phyloP scores from a whole-genome alignment of 2,888 invertebrate genomes.

The Heliconius sara region DNA sequence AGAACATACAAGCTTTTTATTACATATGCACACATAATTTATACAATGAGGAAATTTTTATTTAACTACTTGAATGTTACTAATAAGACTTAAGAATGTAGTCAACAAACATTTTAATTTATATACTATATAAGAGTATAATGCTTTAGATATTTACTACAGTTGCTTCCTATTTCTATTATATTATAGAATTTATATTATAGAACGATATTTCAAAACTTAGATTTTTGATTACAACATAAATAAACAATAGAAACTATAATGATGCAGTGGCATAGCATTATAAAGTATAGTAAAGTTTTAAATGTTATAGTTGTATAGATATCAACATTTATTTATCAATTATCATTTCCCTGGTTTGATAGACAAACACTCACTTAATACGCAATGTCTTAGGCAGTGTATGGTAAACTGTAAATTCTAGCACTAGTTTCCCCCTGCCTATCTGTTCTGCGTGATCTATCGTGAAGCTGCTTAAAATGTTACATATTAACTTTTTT shows the following conservation, averaged over 20 bases:
- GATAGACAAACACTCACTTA: no score
- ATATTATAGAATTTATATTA: background rate
- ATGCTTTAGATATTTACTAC: background rate
- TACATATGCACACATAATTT: background rate
- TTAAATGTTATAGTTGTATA: no score
- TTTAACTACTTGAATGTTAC: background rate
- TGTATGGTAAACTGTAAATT: no score
- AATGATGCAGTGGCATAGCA: no score
- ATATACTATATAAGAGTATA: background rate
- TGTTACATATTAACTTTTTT: background rate
- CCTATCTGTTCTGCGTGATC: background rate
- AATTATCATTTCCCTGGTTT: no score
- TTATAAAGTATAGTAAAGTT: no score
- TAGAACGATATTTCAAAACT: background rate
- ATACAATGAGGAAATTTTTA: background rate
- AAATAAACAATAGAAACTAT: background rate
- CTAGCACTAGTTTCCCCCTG: no score
- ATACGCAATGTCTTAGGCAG: no score
- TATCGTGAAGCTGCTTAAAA: background rate
- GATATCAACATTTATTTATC: no score
- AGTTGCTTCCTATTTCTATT: conserved; percentile 13
- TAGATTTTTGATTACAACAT: background rate
- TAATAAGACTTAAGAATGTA: conserved; percentile 11
- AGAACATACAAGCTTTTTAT: background rate
- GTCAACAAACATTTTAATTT: background rate